These are phyloP conservation scores for Erebia palarica DNA, from an alignment of 2,888 invertebrate genomes.

Conservation along the genomic window DNA sequence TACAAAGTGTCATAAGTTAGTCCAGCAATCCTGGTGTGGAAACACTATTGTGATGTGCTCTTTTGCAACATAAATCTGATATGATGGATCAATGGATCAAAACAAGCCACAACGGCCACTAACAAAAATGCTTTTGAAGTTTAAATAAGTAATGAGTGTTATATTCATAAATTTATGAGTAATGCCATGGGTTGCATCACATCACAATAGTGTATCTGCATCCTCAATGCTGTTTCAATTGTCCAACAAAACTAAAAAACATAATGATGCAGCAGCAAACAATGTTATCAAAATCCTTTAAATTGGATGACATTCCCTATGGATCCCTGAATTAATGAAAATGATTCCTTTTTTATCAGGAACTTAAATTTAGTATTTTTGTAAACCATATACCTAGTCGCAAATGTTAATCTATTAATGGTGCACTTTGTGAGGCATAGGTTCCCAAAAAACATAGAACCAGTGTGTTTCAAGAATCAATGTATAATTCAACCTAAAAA, in stretches of 20 bases:
- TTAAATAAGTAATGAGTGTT: no score
- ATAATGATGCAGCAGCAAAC: no score
- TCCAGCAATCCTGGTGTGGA: no score
- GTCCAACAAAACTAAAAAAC: neutral
- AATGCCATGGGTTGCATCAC: no score
- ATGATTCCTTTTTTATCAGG: neutral
- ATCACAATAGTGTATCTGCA: no score
- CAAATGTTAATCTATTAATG: neutral
- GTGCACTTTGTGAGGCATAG: neutral
- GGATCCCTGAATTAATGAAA: neutral
- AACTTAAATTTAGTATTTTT: neutral
- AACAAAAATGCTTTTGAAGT: no score
- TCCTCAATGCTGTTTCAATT: neutral
- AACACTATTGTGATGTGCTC: no score
- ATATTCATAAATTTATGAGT: no score
- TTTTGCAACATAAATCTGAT: no score
- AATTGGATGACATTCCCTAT: neutral
- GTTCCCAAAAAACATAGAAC: slow-evolving; percentile 52
- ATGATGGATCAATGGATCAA: no score
- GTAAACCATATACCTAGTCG: neutral
- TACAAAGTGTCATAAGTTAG: neutral
- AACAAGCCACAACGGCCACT: no score
- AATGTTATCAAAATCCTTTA: neutral
- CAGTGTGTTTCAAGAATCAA: slow-evolving; percentile 52
- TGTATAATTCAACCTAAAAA: slow-evolving; percentile 56